Evolutionary conservation across 2,888 invertebrate species (phyloP), one percentile per base, ranked within the genome.

Genomic region (Sussaba pulchella): DNA sequence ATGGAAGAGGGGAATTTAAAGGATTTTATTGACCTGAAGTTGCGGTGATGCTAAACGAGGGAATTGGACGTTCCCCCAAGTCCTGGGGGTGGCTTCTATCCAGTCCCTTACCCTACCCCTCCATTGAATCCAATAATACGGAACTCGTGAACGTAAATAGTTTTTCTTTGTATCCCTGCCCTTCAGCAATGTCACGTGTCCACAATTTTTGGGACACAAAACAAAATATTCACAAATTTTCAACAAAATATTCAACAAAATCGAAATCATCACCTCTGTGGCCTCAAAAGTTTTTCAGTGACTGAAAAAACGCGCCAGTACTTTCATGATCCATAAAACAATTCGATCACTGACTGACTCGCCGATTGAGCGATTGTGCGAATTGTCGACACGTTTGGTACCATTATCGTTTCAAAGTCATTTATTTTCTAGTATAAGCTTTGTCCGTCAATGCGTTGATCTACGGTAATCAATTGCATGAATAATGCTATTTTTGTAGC

Each of bases 111-210:
- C 57, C 36, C 14, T 54, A 21, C 54, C 54, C 54, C 69, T 54
- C 26, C 54, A 39, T 52, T 21, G 41, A 14, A 41, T 45, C 57
- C 70, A 41, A 54, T 70, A 50, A 61, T 52, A 36, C 61, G 26
- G 24, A 17, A 57, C 24, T 43, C 41, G 52, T 14, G 26, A 45
- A 43, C 19, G n/a, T 17, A 14, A 10, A 26, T 45, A 36, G 31
- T 45, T 36, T 45, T 59, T 61, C 61, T 10, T 52, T 59, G n/a
- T 59, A 8, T 9, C 31, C 14, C 31, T 6, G 14, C 24, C 57
- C 36, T 59, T 36, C 17, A 17, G n/a, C 36, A 36, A 17, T 19
- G 19, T 19, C 57, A 14, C n/a, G 26, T 54, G 6, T 59, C 10
- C 24, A 59, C 17, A 57, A 57, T 36, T 14, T 8, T 17, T 2